phyloP scores from a whole-genome alignment of 2,888 invertebrate genomes.

The Drosophila paramelanica region DNA sequence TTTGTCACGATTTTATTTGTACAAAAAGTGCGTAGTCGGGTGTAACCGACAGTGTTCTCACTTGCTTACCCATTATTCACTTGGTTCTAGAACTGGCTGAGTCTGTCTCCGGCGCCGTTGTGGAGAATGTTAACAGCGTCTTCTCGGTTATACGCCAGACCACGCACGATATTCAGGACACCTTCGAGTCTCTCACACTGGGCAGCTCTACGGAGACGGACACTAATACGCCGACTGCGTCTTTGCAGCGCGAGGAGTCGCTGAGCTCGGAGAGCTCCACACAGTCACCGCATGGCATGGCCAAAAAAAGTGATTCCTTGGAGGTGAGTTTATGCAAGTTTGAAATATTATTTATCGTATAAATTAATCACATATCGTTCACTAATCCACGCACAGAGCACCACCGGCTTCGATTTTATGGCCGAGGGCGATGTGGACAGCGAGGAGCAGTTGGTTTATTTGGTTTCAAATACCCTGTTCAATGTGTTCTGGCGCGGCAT shows the following conservation, averaged over 20 bases:
- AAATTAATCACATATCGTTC: too few relatives aligned
- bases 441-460: slow-evolving; percentile 87
- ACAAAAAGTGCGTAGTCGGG: too few relatives aligned
- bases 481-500: slow-evolving; percentile 88
- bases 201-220: slow-evolving; percentile 78
- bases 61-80: not conserved
- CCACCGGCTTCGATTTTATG: slow-evolving; percentile 79
- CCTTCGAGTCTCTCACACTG: slow-evolving; percentile 83
- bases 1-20: too few relatives aligned
- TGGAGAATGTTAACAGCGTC: slow-evolving; percentile 86
- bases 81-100: slow-evolving; percentile 84
- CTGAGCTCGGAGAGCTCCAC: slow-evolving; percentile 83
- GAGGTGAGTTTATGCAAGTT: slow-evolving; percentile 57
- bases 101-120: slow-evolving; percentile 85
- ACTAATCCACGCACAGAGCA: slow-evolving; percentile 45
- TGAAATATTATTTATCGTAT: too few relatives aligned
- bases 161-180: slow-evolving; percentile 85
- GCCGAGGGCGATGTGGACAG: slow-evolving; percentile 84
- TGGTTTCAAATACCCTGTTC: slow-evolving; percentile 87
- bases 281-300: slow-evolving; percentile 72
- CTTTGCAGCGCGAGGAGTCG: slow-evolving; percentile 78
- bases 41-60: too few relatives aligned
- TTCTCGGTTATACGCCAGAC: slow-evolving; percentile 86
- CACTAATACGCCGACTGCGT: slow-evolving; percentile 31
- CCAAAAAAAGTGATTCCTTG: slow-evolving; percentile 78